phyloP scores from a whole-genome alignment of 2,113 vertebrate genomes.

The Himantopus leucocephalus region DNA sequence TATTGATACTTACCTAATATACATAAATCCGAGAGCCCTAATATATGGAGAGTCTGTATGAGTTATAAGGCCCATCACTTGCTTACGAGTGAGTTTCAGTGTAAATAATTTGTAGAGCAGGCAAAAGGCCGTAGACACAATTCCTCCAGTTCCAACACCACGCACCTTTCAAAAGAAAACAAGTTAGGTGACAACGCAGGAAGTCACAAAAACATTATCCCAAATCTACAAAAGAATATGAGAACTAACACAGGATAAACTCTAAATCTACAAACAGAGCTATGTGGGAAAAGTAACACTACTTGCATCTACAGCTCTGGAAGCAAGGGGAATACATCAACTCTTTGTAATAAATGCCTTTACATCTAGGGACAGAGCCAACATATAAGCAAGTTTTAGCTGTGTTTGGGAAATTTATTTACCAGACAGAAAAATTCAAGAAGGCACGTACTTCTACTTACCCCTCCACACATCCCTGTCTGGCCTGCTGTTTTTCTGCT shows the following conservation, averaged over 20 bases:
- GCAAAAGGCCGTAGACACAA: slow-evolving; percentile 97
- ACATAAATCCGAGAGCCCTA: slow-evolving; percentile 99
- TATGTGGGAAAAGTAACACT: background rate
- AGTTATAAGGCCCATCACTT: slow-evolving; percentile 98
- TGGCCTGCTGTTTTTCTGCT: slow-evolving; percentile 98
- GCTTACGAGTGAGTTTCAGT: slow-evolving; percentile 96
- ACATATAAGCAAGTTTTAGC: background rate
- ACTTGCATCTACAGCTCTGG: background rate
- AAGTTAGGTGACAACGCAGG: background rate
- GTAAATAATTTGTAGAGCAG: slow-evolving; percentile 98
- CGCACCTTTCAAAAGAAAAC: slow-evolving; percentile 82
- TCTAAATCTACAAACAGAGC: background rate
- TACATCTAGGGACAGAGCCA: background rate
- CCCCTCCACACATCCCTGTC: slow-evolving; percentile 99
- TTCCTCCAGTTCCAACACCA: slow-evolving; percentile 97
- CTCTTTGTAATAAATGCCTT: background rate
- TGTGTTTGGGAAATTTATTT: background rate
- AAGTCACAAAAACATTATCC: background rate
- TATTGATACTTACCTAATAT: slow-evolving; percentile 86
- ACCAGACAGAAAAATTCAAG: slow-evolving; percentile 76
- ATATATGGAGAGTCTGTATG: slow-evolving; percentile 98
- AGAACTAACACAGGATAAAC: background rate
- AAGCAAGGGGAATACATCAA: background rate
- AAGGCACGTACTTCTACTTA: slow-evolving; percentile 99
- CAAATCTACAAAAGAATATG: background rate